A percentile compares a stretch with the other conserved stretches of the same genome.
Evolutionary conservation across 2,113 vertebrate genomes (phyloP).

Genomic region (Prionailurus viverrinus): DNA sequence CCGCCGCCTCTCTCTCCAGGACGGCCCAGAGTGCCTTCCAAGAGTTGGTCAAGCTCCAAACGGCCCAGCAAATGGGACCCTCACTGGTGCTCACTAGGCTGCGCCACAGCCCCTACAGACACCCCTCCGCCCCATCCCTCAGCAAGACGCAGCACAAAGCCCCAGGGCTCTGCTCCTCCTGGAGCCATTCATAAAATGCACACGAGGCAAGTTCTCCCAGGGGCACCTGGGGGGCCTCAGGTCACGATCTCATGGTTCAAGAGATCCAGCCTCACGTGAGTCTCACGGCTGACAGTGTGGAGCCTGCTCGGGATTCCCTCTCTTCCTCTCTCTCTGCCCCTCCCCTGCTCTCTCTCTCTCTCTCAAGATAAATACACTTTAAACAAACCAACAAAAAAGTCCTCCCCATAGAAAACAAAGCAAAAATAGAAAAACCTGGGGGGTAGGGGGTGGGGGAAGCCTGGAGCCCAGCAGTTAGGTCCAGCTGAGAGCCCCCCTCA

Average conservation of each 20-base stretch:
- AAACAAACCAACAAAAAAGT: too few relatives aligned
- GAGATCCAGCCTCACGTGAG: too few relatives aligned
- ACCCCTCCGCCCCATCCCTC: neutral
- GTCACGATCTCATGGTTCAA: too few relatives aligned
- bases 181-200: rapidly evolving
- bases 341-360: too few relatives aligned
- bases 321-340: too few relatives aligned
- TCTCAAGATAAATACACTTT: too few relatives aligned
- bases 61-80: too few relatives aligned
- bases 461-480: neutral
- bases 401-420: neutral
- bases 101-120: neutral
- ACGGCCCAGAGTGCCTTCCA: neutral
- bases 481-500: neutral
- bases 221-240: too few relatives aligned
- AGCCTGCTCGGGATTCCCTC: too few relatives aligned
- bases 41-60: neutral
- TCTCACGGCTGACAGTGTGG: too few relatives aligned
- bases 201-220: neutral
- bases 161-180: neutral
- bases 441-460: too few relatives aligned
- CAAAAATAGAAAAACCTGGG: neutral
- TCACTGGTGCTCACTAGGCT: neutral
- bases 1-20: neutral
- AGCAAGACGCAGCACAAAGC: neutral